Evolutionary conservation across 1,140 invertebrate species (phyloP), one percentile per base, ranked within the genome.

Genomic region (Eumeta japonica): DNA sequence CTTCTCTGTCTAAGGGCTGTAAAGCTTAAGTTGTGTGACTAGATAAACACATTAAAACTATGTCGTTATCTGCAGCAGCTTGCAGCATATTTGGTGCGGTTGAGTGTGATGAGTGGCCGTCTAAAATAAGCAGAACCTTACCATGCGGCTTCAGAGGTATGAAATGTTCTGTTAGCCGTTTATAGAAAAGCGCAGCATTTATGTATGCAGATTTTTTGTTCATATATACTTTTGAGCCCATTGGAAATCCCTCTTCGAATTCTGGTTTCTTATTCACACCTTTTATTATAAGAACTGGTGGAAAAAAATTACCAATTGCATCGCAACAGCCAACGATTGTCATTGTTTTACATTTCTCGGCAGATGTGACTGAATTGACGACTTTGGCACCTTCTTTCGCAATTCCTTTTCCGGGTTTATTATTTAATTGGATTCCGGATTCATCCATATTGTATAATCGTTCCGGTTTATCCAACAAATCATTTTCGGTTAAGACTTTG

Each of bases 361-460:
- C 33, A 18, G 49, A 61, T 24, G 63, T 71, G 10, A 72, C 27
- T 31, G 52, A 38, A 35, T 59, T 41, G 3, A 75, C 62, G 37
- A 31, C 40, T 53, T 56, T 62, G 4, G 57, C 17, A 39, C 57
- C 55, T 58, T 67, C 75, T 1, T 18, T 58, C 10, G 63, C 63
- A 31, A 75, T 11, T 10, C 74, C 58, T 48, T 64, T 53, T 16
- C 52, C 57, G 16, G 57, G 39, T 46, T 56, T 58, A 47, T 64
- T 73, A 30, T 60, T 68, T 4, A 72, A 16, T 45, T 72, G 65
- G 13, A 68, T 16, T 3, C 55, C 53, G 2, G 52, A 31, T 43
- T 72, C 60, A 29, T 73, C 64, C 49, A 63, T 62, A 37, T 71
- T 73, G 19, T 41, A 75, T 12, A 72, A 54, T 29, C 46, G 37